Evolutionary conservation across 2,113 vertebrate genomes (phyloP).

Genomic region (Mus musculus): GRCm39 chr4:87042501-87043000

Average conservation of each 20-base stretch:
- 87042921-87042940: background rate
- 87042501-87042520: background rate
- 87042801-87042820: background rate
- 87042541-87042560: background rate
- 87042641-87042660: background rate
- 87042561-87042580: background rate
- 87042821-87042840: background rate
- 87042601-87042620: background rate
- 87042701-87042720: background rate
- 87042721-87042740: background rate
- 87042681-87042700: background rate
- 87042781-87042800: background rate
- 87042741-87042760: background rate
- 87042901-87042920: background rate
- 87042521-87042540: constrained; percentile 30
- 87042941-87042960: background rate
- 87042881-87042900: background rate
- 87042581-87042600: background rate
- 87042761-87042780: background rate
- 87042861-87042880: background rate
- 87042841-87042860: background rate
- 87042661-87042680: background rate
- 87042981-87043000: background rate
- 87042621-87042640: background rate
- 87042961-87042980: background rate